Base-by-base conservation (phyloP, 2,797 vertebrate genomes). In the Brachyrhaphis roseni region DNA sequence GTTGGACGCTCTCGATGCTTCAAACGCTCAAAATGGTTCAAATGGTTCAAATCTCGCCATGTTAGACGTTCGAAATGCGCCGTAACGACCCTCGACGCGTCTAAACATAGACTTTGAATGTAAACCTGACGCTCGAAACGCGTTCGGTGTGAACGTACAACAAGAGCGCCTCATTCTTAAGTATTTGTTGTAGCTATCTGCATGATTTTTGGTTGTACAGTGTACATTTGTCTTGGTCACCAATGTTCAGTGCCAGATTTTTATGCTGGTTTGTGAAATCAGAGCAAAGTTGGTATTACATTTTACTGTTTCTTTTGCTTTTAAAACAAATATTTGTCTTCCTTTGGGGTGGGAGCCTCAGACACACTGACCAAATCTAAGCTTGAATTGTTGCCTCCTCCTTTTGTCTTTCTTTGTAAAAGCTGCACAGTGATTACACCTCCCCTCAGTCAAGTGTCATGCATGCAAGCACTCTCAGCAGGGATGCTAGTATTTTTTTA, bases 401-500 rank as follows among this genome's bases (percentile, higher is more conserved):
- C 45, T 20, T 46, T 34, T 8, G 15, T 75, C 57, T 78, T 43
- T n/a, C 34, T 46, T 64, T 76, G 72, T 66, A 39, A 77, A 87
- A 80, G 47, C 59, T 82, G 41, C 8, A 36, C 26, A 68, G 26
- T 23, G 36, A 80, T 81, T 70, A 57, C 77, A 59, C 41, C 64
- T 77, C 68, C 49, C 12, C 49, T 16, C 11, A 80, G 34, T 23
- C 34, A 23, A 39, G 64, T 26, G 51, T 71, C 36, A 45, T 26
- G 5, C 47, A 55, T 51, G 43, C 77, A 55, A 68, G 59, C 59
- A 70, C 71, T 76, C 76, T 62, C 75, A 75, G 66, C 62, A 66
- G 74, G 85, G 86, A 80, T 82, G 88, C 83, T 80, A 87, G 84
- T 83, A 78, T 8, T n/a, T 55, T 23, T 10, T 26, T 13, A 11